Percentiles rank a stretch among this genome's conserved stretches.
phyloP scores from a whole-genome alignment of 2,888 invertebrate species.

The Epirrhoe tristata region DNA sequence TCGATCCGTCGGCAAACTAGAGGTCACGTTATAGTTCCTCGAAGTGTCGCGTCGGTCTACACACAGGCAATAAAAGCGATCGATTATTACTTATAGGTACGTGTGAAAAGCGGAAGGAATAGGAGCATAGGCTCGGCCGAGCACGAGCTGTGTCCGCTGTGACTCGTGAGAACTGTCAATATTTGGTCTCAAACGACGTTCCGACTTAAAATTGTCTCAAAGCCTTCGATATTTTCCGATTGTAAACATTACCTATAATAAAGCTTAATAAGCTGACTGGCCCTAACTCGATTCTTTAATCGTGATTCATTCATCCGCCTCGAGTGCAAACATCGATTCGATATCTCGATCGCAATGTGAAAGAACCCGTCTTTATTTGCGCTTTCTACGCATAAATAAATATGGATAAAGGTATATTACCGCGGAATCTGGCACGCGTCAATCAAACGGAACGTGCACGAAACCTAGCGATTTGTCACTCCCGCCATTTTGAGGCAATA shows the following conservation, averaged over 20 bases:
- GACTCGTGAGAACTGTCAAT: slow-evolving; percentile 84
- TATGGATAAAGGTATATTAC: slow-evolving; percentile 78
- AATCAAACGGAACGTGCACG: slow-evolving; percentile 80
- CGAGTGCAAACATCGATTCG: slow-evolving; percentile 68
- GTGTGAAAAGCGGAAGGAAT: slow-evolving; percentile 84
- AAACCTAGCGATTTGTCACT: slow-evolving; percentile 81
- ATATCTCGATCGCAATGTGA: slow-evolving; percentile 75
- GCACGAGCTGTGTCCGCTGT: slow-evolving; percentile 72
- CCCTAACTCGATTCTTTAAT: slow-evolving; percentile 42
- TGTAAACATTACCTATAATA: slow-evolving; percentile 72
- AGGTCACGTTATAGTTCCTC: slow-evolving; percentile 73
- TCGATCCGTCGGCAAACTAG: slow-evolving; percentile 66
- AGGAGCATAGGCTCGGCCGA: slow-evolving; percentile 59
- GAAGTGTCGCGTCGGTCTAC: slow-evolving; percentile 76
- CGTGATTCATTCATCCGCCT: slow-evolving; percentile 56
- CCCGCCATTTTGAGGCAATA: slow-evolving; percentile 76
- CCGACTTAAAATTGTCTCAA: slow-evolving; percentile 83
- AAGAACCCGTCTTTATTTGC: slow-evolving; percentile 81
- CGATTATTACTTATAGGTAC: slow-evolving; percentile 81
- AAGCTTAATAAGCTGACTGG: slow-evolving; percentile 28
- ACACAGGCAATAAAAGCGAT: slow-evolving; percentile 82
- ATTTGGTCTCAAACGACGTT: slow-evolving; percentile 74
- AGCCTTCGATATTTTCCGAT: slow-evolving; percentile 81
- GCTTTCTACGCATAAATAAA: slow-evolving; percentile 83
- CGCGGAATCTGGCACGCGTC: slow-evolving; percentile 82